phyloP scores from a whole-genome alignment of 2,113 vertebrate genomes.

The Prunella fulvescens region DNA sequence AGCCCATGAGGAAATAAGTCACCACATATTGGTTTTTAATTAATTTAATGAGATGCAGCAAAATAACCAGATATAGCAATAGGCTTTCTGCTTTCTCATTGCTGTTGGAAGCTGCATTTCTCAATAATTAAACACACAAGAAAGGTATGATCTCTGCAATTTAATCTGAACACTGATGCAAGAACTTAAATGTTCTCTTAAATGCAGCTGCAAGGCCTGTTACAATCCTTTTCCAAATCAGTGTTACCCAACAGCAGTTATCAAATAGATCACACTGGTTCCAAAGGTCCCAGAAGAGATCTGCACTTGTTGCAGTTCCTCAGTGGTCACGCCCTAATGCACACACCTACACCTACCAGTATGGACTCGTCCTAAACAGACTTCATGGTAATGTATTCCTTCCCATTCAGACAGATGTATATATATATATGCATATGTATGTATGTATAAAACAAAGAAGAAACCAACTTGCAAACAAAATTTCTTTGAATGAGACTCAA shows the following conservation, averaged over 20 bases:
- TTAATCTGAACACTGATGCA: not conserved
- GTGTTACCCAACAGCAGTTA: not conserved
- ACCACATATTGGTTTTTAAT: not conserved
- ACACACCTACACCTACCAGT: not conserved
- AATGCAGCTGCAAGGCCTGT: not conserved
- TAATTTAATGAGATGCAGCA: not conserved
- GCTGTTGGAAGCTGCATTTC: not conserved
- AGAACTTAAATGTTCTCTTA: not conserved
- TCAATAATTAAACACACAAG: not conserved
- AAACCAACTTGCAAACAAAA: not conserved
- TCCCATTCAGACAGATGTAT: not conserved
- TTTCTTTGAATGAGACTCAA: not conserved
- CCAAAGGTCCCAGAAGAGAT: not conserved
- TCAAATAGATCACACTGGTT: not conserved
- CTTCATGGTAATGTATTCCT: not conserved
- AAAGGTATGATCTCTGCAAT: not conserved
- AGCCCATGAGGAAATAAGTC: not conserved
- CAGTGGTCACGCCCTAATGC: not conserved
- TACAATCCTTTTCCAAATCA: not conserved
- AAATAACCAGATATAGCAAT: not conserved
- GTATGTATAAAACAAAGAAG: not conserved
- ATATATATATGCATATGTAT: too few relatives aligned
- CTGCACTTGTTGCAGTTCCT: not conserved
- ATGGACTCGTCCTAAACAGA: not conserved
- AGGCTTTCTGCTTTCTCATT: not conserved